Evolutionary conservation across 1,140 invertebrate species (phyloP).

Genomic region (Oreohelix idahoensis): DNA sequence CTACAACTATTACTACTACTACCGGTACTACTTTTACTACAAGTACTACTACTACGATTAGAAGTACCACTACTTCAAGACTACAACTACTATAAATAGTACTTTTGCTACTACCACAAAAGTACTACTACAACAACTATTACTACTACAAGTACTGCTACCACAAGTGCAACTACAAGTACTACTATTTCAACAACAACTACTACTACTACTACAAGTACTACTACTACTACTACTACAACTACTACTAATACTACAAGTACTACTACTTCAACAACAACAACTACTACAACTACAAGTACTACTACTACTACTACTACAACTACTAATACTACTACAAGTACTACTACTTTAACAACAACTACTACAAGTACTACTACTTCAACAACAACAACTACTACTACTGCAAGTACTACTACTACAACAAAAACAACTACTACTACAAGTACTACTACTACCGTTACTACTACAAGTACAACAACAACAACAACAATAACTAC

Average conservation of each 20-base stretch:
- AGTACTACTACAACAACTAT: neutral
- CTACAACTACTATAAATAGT: neutral
- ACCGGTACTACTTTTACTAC: too few species aligned
- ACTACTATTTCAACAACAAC: neutral
- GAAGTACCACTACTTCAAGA: neutral
- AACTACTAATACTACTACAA: too few species aligned
- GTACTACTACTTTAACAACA: neutral
- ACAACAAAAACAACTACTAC: neutral
- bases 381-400: neutral
- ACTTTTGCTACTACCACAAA: neutral
- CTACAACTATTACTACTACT: too few species aligned
- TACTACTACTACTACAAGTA: neutral
- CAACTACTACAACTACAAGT: neutral
- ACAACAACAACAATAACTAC: neutral
- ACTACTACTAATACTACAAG: too few species aligned
- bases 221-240: neutral
- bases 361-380: neutral
- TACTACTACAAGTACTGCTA: neutral
- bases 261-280: neutral
- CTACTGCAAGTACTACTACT: conserved; percentile 10
- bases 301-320: too few species aligned
- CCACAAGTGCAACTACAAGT: neutral
- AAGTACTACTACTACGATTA: too few species aligned
- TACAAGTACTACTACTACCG: neutral
- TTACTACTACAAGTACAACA: neutral